Percentiles rank a stretch among this genome's conserved stretches.
These are phyloP conservation scores for Harlomillsia oculata DNA, from an alignment of 1,140 invertebrate species.

Conservation along the genomic window DNA sequence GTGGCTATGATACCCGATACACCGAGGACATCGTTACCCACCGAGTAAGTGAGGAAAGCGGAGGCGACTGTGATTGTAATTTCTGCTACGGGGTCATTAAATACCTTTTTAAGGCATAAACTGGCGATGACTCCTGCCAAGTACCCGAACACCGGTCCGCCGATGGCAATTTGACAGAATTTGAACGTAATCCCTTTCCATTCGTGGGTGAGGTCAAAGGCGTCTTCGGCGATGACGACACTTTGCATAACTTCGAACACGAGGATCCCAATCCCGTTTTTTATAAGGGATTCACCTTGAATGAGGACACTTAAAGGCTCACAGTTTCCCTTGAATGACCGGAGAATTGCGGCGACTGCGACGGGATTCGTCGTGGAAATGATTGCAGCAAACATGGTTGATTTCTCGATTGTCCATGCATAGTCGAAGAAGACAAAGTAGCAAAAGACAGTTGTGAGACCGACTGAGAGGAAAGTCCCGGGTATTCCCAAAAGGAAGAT, in stretches of 20 bases:
- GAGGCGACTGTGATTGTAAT: conserved; percentile 43
- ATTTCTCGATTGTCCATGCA: conserved; percentile 34
- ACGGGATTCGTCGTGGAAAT: conserved; percentile 44
- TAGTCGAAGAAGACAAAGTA: conserved; percentile 36
- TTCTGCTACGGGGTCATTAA: conserved; percentile 36
- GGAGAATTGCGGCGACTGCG: conserved; percentile 43
- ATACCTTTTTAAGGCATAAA: conserved; percentile 28
- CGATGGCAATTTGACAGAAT: conserved; percentile 34
- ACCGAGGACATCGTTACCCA: conserved; percentile 38
- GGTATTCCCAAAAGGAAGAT: conserved; percentile 8
- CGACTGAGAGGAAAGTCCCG: conserved; percentile 33
- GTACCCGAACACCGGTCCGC: conserved; percentile 41
- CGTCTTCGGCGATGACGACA: not conserved
- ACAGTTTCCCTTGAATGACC: conserved; percentile 41
- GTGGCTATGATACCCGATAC: conserved; percentile 44
- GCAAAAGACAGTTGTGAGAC: conserved; percentile 38
- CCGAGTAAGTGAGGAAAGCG: conserved; percentile 44
- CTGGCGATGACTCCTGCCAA: conserved; percentile 40
- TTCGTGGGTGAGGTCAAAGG: too few species aligned
- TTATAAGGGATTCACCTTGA: conserved; percentile 45
- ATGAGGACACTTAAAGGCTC: conserved; percentile 42
- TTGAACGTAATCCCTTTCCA: not conserved
- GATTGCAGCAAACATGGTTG: conserved; percentile 43
- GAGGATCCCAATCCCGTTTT: conserved; percentile 46
- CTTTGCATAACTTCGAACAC: conserved; percentile 38